phyloP scores from a whole-genome alignment of 2,113 vertebrate genomes.

The Cottus gobio region DNA sequence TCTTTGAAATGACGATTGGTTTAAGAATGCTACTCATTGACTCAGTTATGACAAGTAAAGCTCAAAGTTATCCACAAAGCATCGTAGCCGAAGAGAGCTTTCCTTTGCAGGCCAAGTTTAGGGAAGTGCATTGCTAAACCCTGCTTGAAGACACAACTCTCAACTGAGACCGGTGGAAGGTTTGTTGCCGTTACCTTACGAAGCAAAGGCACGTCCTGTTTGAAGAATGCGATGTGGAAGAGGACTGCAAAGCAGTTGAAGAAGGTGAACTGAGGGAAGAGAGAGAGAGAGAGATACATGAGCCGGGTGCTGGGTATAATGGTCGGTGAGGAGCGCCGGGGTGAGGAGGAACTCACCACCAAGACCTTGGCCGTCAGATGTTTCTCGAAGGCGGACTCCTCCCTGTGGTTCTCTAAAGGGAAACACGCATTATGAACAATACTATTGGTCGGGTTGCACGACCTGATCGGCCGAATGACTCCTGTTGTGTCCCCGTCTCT shows the following conservation, averaged over 20 bases:
- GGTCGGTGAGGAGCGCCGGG: not conserved
- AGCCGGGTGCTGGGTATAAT: not conserved
- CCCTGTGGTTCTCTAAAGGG: conserved; percentile 85
- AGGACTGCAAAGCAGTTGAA: conserved; percentile 87
- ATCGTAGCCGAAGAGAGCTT: not conserved
- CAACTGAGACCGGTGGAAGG: not conserved
- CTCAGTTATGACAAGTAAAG: not conserved
- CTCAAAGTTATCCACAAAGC: not conserved
- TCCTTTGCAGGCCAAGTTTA: not conserved
- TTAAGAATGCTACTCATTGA: not conserved
- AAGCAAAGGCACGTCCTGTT: conserved; percentile 84
- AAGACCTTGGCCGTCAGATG: conserved; percentile 85
- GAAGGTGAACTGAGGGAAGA: conserved; percentile 83
- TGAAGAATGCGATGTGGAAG: conserved; percentile 87
- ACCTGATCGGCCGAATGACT: not conserved
- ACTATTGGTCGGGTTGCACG: not conserved
- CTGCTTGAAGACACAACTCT: not conserved
- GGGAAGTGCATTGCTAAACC: not conserved
- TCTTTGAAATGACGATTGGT: not conserved
- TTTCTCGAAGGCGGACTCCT: conserved; percentile 83
- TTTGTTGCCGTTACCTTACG: conserved; percentile 78
- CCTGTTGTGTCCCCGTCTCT: not conserved
- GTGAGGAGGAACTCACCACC: conserved; percentile 78
- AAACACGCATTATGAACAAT: not conserved
- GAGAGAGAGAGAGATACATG: conserved; percentile 3